Evolutionary conservation across 2,113 vertebrate species (phyloP).

Genomic region (Coptodon bakossiorum): DNA sequence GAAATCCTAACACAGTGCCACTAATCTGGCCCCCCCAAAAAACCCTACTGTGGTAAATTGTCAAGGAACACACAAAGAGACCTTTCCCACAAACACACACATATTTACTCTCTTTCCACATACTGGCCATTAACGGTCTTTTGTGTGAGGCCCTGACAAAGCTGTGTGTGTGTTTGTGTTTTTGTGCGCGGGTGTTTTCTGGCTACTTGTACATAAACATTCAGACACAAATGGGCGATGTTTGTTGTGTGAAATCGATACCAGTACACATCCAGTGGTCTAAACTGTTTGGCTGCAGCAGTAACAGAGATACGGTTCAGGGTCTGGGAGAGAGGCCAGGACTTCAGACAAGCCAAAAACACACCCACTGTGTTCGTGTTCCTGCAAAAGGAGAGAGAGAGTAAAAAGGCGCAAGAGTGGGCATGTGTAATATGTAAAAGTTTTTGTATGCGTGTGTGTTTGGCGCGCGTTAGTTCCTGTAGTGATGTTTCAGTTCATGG

Average conservation of each 20-base stretch:
- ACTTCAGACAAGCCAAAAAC: constrained; percentile 39
- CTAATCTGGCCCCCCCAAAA: not conserved
- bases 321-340: constrained; percentile 43
- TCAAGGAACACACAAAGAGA: not conserved
- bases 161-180: not conserved
- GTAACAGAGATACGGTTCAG: constrained; percentile 14
- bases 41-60: not conserved
- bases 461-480: not conserved
- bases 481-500: not conserved
- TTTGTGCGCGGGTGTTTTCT: not conserved
- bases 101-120: not conserved
- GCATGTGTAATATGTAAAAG: not conserved
- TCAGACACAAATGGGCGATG: constrained; percentile 9
- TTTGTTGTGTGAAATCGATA: constrained; percentile 51
- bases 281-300: constrained; percentile 51
- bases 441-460: not conserved
- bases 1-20: not conserved
- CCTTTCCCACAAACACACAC: not conserved
- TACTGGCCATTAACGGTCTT: not conserved
- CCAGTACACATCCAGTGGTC: constrained; percentile 4
- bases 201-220: constrained; percentile 19
- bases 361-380: not conserved
- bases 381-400: not conserved
- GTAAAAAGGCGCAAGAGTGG: not conserved
- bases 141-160: not conserved